phyloP scores from a whole-genome alignment of 2,888 invertebrate genomes.

The Himalopsyche kuldschensis region DNA sequence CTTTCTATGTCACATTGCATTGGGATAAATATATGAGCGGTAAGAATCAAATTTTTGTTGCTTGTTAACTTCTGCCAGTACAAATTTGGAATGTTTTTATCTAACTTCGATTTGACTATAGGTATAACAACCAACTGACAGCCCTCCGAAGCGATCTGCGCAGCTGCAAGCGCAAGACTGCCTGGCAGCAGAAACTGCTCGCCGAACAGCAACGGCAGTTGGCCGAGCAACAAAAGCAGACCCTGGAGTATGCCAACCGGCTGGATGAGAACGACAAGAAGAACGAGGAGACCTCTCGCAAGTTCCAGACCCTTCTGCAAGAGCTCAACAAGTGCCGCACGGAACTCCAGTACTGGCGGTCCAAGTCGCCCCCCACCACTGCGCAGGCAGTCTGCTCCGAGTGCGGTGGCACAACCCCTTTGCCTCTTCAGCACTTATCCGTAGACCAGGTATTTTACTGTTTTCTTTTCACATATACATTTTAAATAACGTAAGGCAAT shows the following conservation, averaged over 20 bases:
- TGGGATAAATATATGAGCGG: too few relatives aligned
- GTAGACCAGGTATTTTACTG: conserved; percentile 40
- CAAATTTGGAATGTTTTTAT: too few relatives aligned
- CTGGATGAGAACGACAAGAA: conserved; percentile 89
- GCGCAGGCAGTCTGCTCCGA: conserved; percentile 71
- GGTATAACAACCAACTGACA: conserved; percentile 81
- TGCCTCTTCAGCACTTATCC: conserved; percentile 46
- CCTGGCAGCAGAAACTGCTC: conserved; percentile 83
- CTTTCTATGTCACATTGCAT: too few relatives aligned
- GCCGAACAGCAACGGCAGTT: conserved; percentile 74
- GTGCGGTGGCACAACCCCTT: conserved; percentile 59
- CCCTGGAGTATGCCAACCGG: conserved; percentile 78
- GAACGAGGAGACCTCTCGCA: conserved; percentile 85
- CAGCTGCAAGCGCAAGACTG: conserved; percentile 79
- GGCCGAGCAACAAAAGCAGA: conserved; percentile 74
- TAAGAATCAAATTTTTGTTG: too few relatives aligned
- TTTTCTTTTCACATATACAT: background rate
- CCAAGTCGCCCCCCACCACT: conserved; percentile 75
- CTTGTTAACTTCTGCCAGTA: too few relatives aligned
- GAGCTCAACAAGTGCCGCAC: conserved; percentile 91
- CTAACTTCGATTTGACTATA: conserved; percentile 42
- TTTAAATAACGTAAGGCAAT: too few relatives aligned
- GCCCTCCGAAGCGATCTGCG: conserved; percentile 77
- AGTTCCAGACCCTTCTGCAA: conserved; percentile 84
- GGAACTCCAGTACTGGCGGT: conserved; percentile 88